Percentiles rank a stretch among this genome's conserved stretches.
Evolutionary conservation across 2,797 vertebrate genomes (phyloP).

Genomic region (Paguma larvata): DNA sequence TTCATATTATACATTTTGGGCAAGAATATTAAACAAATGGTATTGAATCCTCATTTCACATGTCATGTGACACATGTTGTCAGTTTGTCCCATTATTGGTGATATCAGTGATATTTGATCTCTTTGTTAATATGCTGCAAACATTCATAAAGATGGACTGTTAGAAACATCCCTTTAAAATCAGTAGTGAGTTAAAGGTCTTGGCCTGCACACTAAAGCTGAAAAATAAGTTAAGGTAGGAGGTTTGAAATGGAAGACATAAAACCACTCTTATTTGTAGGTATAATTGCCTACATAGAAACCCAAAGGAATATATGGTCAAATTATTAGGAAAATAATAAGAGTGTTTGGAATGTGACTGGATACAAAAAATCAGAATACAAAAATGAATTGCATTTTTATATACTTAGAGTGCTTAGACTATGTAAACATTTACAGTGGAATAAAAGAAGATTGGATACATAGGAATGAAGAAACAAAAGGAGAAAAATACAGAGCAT

Average conservation of each 20-base stretch:
- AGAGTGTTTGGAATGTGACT: not conserved
- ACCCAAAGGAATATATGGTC: not conserved
- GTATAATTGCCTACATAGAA: not conserved
- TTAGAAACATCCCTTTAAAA: not conserved
- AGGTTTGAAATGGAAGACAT: not conserved
- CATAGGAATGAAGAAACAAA: not conserved
- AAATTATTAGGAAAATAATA: slow-evolving; percentile 1
- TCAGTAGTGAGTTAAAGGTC: not conserved
- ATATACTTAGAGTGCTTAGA: not conserved
- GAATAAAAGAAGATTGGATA: not conserved
- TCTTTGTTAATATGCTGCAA: slow-evolving; percentile 18
- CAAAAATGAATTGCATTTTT: not conserved
- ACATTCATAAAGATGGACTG: not conserved
- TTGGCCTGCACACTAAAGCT: not conserved
- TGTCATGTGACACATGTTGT: not conserved
- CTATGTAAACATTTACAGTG: not conserved
- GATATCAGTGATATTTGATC: not conserved
- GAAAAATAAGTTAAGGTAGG: not conserved
- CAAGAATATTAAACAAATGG: not conserved
- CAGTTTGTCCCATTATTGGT: not conserved
- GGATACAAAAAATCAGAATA: slow-evolving; percentile 15
- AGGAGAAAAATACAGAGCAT: not conserved
- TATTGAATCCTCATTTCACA: not conserved
- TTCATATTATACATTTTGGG: not conserved
- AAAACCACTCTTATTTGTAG: not conserved